Conservation (phyloP, 2,113 vertebrate genomes). For the Verasper variegatus region DNA sequence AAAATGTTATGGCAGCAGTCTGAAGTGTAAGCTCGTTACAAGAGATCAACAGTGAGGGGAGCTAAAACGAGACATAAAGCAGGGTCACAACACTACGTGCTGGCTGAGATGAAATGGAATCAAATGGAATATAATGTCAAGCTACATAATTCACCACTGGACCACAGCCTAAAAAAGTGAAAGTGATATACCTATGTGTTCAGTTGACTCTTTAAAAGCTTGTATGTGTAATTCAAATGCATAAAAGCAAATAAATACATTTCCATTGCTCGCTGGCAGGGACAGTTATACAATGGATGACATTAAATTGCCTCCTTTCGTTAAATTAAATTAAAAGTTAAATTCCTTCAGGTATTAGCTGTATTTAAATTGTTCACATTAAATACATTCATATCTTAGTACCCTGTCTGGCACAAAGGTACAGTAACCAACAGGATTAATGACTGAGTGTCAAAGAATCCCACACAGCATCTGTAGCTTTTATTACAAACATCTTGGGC, state of each 20-base stretch:
- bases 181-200: background rate
- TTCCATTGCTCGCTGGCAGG: background rate
- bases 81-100: constrained; percentile 1
- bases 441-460: constrained; percentile 32
- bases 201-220: too few species aligned
- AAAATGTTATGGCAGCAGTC: constrained; percentile 22
- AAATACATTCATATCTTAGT: background rate
- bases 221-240: too few species aligned
- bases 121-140: background rate
- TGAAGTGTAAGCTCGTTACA: constrained; percentile 29
- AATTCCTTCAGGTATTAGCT: background rate
- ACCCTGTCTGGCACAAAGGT: background rate
- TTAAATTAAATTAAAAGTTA: background rate
- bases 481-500: constrained; percentile 3
- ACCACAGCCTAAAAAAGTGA: background rate
- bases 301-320: too few species aligned
- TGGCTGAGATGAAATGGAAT: constrained; percentile 6
- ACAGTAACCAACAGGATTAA: constrained; percentile 3
- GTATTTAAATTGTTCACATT: background rate
- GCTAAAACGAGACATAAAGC: constrained; percentile 9
- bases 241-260: too few species aligned
- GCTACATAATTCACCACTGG: background rate
- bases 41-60: constrained; percentile 28
- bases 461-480: constrained; percentile 7
- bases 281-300: too few species aligned